Base-by-base conservation (phyloP, 2,113 vertebrate species). In the Aythya baeri region DNA sequence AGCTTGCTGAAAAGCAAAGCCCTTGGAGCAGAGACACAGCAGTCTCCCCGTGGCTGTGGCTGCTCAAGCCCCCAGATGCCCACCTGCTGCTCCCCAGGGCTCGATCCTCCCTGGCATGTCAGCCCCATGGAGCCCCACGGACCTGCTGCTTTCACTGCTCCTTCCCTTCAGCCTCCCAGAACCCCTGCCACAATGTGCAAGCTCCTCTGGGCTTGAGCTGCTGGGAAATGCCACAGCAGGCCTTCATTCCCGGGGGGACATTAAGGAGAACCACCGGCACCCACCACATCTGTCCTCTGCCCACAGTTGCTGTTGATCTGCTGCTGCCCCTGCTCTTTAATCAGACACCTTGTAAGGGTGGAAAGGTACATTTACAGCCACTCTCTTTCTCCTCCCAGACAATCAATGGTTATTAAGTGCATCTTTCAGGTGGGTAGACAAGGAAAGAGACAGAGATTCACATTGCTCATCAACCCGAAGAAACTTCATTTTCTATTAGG, bases 401-500 rank as follows among this genome's bases (percentile, higher is more conserved):
- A 97, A 96, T 97, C 90, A 76, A 94, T 95, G 93, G 85, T 92
- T 94, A 90, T 95, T 97, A 90, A 96, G 54, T 83, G 91, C 81
- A 88, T 92, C 94, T 96, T 95, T 77, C 91, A 81, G 82, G 22
- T 83, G 86, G 79, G 73, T 34, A 97, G 96, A 65, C 17, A 58
- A 93, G 74, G 77, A 90, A 83, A 89, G 93, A 93, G 87, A 68
- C 78, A 81, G 66, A 82, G 55, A 91, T 80, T 92, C 82, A 83
- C 88, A 72, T 27, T 91, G 95, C 92, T 95, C 93, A 93, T 93
- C 95, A 96, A 44, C 79, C 94, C 2, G 2, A 75, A 89, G 90
- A 93, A 90, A 93, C 89, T 95, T 97, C 86, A 91, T 94, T 96
- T 96, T 91, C 79, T 80, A 96, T 96, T 95, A 97, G 85, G 81